Conservation (phyloP, 2,113 vertebrate genomes). For the Leuciscus idus region DNA sequence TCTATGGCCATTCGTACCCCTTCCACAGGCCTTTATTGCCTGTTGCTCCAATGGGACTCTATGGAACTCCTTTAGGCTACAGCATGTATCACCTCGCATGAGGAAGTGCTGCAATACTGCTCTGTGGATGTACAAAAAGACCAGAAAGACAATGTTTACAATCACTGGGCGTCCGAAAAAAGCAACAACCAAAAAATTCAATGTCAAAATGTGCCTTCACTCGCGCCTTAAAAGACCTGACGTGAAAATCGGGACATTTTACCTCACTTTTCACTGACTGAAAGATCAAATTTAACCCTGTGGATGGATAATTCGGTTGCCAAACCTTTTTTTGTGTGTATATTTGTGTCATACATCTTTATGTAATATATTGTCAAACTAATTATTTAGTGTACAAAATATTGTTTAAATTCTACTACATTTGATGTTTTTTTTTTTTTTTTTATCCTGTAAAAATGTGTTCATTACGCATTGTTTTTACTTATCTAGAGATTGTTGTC, state of each 20-base stretch:
- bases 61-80: conserved; percentile 72
- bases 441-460: not conserved
- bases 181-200: not conserved
- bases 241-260: not conserved
- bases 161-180: not conserved
- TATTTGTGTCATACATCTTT: conserved; percentile 34
- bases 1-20: conserved; percentile 74
- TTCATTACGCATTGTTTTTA: conserved; percentile 4
- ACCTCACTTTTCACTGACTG: conserved; percentile 4
- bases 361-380: conserved; percentile 45
- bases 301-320: not conserved
- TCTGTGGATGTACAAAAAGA: conserved; percentile 4
- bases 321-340: conserved; percentile 31
- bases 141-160: conserved; percentile 33
- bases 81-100: conserved; percentile 77
- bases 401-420: conserved; percentile 15
- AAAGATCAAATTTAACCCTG: conserved; percentile 2
- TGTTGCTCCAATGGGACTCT: conserved; percentile 72
- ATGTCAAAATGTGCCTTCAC: not conserved
- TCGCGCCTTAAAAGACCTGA: conserved; percentile 27
- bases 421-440: not conserved
- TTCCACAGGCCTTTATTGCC: conserved; percentile 73
- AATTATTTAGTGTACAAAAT: conserved; percentile 40
- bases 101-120: conserved; percentile 33
- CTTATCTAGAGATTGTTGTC: not conserved